Percentiles rank a stretch among this genome's conserved stretches.
Conservation (phyloP, 2,888 invertebrate species). For the Cremastobaeus sp. region DNA sequence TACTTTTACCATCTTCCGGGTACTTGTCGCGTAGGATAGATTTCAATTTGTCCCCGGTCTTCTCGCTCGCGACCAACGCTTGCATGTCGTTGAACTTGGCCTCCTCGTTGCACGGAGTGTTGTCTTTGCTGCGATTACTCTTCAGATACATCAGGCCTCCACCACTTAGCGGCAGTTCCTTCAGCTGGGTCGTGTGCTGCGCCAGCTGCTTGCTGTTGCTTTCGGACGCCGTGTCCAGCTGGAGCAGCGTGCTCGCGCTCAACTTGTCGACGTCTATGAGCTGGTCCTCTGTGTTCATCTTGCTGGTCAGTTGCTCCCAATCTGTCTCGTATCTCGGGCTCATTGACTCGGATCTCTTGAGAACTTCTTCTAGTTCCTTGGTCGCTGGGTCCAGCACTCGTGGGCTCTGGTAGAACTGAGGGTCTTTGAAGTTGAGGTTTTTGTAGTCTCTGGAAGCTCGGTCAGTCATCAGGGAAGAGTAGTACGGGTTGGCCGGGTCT, state of each 20-base stretch:
- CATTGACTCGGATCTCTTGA: conserved; percentile 78
- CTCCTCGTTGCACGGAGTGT: conserved; percentile 72
- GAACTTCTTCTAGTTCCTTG: conserved; percentile 76
- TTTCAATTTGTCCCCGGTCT: conserved; percentile 72
- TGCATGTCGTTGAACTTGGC: conserved; percentile 69
- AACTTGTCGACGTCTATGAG: conserved; percentile 76
- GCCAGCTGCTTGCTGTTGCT: conserved; percentile 77
- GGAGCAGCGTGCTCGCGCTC: conserved; percentile 67
- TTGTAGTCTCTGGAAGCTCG: conserved; percentile 74
- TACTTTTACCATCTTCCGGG: conserved; percentile 72
- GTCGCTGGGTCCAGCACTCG: conserved; percentile 65
- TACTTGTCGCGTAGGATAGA: conserved; percentile 75
- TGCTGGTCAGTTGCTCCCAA: conserved; percentile 78
- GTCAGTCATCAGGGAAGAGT: conserved; percentile 67
- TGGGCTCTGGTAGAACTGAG: conserved; percentile 74
- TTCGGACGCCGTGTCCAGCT: conserved; percentile 61
- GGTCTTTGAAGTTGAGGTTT: conserved; percentile 74
- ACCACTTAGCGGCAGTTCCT: conserved; percentile 78
- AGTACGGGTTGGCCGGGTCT: conserved; percentile 61
- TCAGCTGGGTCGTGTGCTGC: conserved; percentile 74
- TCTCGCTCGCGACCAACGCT: conserved; percentile 60
- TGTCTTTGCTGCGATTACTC: conserved; percentile 74
- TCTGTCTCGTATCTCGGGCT: conserved; percentile 80
- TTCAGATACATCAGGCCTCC: conserved; percentile 84
- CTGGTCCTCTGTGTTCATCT: conserved; percentile 73